phyloP scores from a whole-genome alignment of 1,140 invertebrate species.

The Charaxes varanes region DNA sequence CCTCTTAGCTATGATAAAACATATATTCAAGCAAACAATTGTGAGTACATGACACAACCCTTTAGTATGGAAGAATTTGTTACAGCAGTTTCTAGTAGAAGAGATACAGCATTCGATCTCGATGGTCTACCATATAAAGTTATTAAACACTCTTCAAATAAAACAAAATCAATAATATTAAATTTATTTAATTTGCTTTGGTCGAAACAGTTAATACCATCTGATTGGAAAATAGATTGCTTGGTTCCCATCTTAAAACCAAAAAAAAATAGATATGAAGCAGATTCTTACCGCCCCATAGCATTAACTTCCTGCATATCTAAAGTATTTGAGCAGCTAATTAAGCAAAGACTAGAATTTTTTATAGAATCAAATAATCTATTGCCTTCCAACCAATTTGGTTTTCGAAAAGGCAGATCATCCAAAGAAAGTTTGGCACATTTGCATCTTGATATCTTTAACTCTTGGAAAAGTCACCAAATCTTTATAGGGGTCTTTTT shows the following conservation, averaged over 20 bases:
- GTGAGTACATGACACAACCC: too few species aligned
- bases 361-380: conserved; percentile 22
- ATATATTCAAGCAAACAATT: too few species aligned
- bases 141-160: too few species aligned
- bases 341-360: conserved; percentile 23
- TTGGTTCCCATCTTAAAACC: conserved; percentile 20
- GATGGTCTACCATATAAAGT: too few species aligned
- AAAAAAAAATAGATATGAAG: too few species aligned
- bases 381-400: conserved; percentile 22
- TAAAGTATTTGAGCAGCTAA: conserved; percentile 23
- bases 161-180: too few species aligned
- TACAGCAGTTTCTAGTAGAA: too few species aligned
- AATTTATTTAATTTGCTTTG: too few species aligned
- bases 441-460: conserved; percentile 16
- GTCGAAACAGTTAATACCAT: too few species aligned
- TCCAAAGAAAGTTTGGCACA: conserved; percentile 11
- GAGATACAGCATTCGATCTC: too few species aligned
- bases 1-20: too few species aligned
- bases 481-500: conserved; percentile 12
- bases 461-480: conserved; percentile 4
- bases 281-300: conserved; percentile 23
- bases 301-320: conserved; percentile 19
- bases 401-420: conserved; percentile 16
- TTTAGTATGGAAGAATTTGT: too few species aligned
- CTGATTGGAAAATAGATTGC: conserved; percentile 21